phyloP scores from a whole-genome alignment of 2,113 vertebrate genomes.

The Stegostoma tigrinum region DNA sequence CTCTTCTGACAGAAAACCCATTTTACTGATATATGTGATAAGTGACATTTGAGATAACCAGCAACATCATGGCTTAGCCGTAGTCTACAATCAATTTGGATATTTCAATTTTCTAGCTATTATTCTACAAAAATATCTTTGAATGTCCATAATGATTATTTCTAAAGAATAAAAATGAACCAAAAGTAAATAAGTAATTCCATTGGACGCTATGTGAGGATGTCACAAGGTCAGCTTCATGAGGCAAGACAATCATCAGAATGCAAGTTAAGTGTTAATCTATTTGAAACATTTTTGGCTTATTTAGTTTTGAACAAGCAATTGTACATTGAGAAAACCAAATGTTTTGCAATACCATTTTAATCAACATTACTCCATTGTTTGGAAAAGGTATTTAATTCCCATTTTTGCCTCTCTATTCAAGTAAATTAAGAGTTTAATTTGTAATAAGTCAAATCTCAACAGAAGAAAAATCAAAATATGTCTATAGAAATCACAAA shows the following conservation, averaged over 20 bases:
- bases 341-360: not conserved
- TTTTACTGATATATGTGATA: slow-evolving; percentile 40
- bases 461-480: not conserved
- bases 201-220: not conserved
- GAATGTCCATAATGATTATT: not conserved
- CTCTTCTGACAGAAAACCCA: slow-evolving; percentile 37
- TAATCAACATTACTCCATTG: not conserved
- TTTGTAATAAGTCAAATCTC: not conserved
- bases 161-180: not conserved
- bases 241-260: not conserved
- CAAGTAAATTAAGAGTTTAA: not conserved
- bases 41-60: slow-evolving; percentile 43
- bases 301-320: not conserved
- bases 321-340: not conserved
- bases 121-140: not conserved
- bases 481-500: not conserved
- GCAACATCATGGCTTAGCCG: slow-evolving; percentile 1
- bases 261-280: not conserved
- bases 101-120: not conserved
- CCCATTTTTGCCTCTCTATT: not conserved
- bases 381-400: not conserved
- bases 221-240: not conserved
- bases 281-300: not conserved
- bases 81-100: not conserved
- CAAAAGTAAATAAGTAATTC: not conserved